Percentiles rank a stretch among this genome's conserved stretches.
phyloP scores from a whole-genome alignment of 2,888 invertebrate genomes.

The Luffia ferchaultella region DNA sequence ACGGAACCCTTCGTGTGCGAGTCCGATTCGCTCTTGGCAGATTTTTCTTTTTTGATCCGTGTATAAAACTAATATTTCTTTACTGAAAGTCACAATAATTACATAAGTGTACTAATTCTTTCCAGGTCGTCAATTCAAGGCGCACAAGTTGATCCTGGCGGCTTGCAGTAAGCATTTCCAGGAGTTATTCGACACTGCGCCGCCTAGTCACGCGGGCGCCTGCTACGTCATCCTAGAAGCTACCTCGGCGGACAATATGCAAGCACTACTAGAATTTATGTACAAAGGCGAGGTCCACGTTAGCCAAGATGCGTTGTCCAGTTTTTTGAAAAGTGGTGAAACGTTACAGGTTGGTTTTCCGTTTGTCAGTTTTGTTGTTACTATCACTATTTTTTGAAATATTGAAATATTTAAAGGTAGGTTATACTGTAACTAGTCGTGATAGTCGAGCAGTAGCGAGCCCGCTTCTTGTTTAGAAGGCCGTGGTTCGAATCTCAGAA shows the following conservation, averaged over 20 bases:
- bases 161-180: constrained; percentile 94
- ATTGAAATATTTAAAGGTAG: too few relatives aligned
- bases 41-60: too few relatives aligned
- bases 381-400: neutral
- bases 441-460: too few relatives aligned
- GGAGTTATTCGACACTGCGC: constrained; percentile 88
- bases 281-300: constrained; percentile 95
- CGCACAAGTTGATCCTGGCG: constrained; percentile 90
- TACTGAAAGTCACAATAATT: too few relatives aligned
- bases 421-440: too few relatives aligned
- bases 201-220: constrained; percentile 77
- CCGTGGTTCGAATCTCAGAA: too few relatives aligned
- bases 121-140: constrained; percentile 88
- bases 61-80: too few relatives aligned
- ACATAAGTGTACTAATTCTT: too few relatives aligned
- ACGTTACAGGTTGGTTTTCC: constrained; percentile 75
- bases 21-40: too few relatives aligned
- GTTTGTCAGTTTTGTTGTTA: neutral
- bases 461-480: too few relatives aligned
- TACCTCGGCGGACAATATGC: constrained; percentile 89
- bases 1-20: too few relatives aligned
- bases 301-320: constrained; percentile 89
- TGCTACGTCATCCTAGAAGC: constrained; percentile 90
- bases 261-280: constrained; percentile 91
- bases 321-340: constrained; percentile 91